These are phyloP conservation scores for Torymus auratus DNA, from an alignment of 2,888 invertebrate genomes.

Conservation along the genomic window DNA sequence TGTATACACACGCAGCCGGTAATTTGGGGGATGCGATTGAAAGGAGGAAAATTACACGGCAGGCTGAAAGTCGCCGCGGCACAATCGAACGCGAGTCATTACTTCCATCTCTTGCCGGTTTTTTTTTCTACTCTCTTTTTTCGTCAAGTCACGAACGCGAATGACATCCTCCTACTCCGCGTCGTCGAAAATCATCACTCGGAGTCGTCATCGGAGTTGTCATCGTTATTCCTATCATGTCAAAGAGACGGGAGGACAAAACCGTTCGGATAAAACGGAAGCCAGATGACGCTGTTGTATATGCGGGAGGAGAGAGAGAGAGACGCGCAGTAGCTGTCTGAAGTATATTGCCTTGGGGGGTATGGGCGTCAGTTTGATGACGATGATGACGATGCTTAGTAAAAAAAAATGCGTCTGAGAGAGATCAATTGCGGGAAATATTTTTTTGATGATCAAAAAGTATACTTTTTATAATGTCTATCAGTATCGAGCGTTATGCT, in stretches of 20 bases:
- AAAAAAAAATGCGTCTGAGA: no score
- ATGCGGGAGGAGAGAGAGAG: background rate
- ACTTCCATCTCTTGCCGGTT: background rate
- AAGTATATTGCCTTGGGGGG: no score
- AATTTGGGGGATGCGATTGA: conserved; percentile 7
- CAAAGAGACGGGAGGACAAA: conserved; percentile 30
- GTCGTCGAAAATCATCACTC: conserved; percentile 33
- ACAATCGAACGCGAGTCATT: conserved; percentile 3
- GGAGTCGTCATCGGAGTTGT: background rate
- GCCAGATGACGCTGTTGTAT: background rate
- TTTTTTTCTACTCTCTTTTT: background rate
- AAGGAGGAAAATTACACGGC: conserved; percentile 9
- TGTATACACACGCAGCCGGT: background rate
- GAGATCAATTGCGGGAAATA: no score
- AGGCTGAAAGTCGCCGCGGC: background rate
- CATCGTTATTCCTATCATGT: conserved; percentile 36
- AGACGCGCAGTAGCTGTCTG: background rate
- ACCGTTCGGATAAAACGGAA: conserved; percentile 41
- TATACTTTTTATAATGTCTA: no score
- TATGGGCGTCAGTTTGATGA: no score
- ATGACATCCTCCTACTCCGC: background rate
- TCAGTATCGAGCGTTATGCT: no score
- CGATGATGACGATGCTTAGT: no score
- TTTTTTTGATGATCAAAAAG: no score
- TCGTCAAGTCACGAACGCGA: conserved; percentile 14